A percentile compares a stretch with the other conserved stretches of the same genome.
Evolutionary conservation across 2,113 vertebrate genomes (phyloP).

Genomic region (Agapornis roseicollis): DNA sequence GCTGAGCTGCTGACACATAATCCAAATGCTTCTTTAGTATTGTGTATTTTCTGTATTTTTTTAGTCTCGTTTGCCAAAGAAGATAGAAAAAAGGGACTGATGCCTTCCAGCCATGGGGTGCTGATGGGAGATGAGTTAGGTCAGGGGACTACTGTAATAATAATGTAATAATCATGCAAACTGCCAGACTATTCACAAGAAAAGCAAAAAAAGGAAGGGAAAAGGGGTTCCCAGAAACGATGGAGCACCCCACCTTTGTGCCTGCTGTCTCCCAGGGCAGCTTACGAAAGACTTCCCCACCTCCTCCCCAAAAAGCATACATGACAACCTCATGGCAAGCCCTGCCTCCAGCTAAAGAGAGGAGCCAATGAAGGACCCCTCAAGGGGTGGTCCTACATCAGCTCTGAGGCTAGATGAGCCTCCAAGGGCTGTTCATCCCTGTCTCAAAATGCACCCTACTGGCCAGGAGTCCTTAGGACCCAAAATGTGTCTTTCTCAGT

Average conservation of each 20-base stretch:
- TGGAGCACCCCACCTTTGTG: not conserved
- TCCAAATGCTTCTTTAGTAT: not conserved
- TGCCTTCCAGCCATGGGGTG: accelerated
- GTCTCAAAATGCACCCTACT: accelerated
- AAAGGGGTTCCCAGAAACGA: not conserved
- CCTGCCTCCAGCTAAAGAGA: not conserved
- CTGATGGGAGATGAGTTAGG: not conserved
- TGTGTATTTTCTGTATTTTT: not conserved
- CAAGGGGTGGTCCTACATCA: not conserved
- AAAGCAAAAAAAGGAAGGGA: not conserved
- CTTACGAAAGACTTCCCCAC: not conserved
- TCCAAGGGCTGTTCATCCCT: not conserved
- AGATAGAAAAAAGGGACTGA: not conserved
- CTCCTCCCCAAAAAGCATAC: accelerated
- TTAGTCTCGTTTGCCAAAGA: not conserved
- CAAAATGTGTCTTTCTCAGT: not conserved
- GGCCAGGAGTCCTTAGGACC: not conserved
- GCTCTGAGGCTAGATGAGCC: not conserved
- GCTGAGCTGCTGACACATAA: not conserved
- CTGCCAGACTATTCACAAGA: not conserved
- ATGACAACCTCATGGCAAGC: accelerated
- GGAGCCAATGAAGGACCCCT: not conserved
- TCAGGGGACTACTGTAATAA: not conserved
- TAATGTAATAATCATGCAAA: not conserved
- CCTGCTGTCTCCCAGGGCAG: not conserved